phyloP scores from a whole-genome alignment of 2,113 vertebrate species.

The Mandrillus leucophaeus region DNA sequence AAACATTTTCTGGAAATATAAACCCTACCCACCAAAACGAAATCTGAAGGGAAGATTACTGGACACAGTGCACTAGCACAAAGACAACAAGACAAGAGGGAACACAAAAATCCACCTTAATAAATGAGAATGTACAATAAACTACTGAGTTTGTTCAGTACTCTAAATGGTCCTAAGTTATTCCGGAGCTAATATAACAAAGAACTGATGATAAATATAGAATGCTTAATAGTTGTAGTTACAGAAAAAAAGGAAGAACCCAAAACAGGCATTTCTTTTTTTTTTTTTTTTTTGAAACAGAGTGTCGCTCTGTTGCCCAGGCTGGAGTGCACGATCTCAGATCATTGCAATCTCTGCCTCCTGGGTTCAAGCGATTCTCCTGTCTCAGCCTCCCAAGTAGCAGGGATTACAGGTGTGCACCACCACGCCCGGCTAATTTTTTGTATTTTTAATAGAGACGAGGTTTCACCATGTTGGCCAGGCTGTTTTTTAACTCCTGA shows the following conservation, averaged over 20 bases:
- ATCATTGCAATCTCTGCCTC: too few relatives aligned
- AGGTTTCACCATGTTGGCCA: too few relatives aligned
- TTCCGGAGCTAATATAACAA: slow-evolving; percentile 67
- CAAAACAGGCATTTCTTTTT: background rate
- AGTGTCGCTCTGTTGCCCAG: too few relatives aligned
- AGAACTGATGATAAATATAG: slow-evolving; percentile 53
- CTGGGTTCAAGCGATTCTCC: too few relatives aligned
- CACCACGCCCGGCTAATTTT: too few relatives aligned
- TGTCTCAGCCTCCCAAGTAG: too few relatives aligned
- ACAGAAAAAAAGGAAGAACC: slow-evolving; percentile 32
- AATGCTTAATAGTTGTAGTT: slow-evolving; percentile 50
- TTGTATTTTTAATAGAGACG: too few relatives aligned
- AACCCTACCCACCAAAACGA: slow-evolving; percentile 77
- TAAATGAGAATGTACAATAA: slow-evolving; percentile 81
- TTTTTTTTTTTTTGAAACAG: too few relatives aligned
- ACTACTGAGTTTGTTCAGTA: slow-evolving; percentile 71
- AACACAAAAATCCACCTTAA: slow-evolving; percentile 92
- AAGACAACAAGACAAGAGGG: slow-evolving; percentile 87
- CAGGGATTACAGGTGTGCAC: too few relatives aligned
- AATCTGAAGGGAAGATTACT: slow-evolving; percentile 87
- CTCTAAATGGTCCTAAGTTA: slow-evolving; percentile 71
- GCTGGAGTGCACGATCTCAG: too few relatives aligned
- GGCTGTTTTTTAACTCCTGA: too few relatives aligned
- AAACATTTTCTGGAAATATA: slow-evolving; percentile 74
- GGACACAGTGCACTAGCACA: slow-evolving; percentile 89